Percentiles rank a stretch among this genome's conserved stretches.
phyloP scores from a whole-genome alignment of 2,797 vertebrate species.

The Brotula barbata region DNA sequence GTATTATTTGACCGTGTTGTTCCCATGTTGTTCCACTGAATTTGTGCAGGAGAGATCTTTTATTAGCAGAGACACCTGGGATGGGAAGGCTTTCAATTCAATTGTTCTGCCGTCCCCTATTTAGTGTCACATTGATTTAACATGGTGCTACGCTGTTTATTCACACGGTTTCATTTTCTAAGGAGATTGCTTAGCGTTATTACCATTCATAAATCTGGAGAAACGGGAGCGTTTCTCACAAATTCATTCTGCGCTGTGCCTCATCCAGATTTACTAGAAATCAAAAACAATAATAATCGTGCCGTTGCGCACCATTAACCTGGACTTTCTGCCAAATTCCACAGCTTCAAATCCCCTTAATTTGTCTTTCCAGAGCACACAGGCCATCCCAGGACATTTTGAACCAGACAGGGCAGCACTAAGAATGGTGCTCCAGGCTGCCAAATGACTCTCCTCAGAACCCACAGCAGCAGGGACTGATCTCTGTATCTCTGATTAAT shows the following conservation, averaged over 20 bases:
- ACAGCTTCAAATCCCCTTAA: constrained; percentile 33
- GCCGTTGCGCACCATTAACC: constrained; percentile 14
- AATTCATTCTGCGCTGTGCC: constrained; percentile 16
- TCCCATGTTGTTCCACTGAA: constrained; percentile 6
- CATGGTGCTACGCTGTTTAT: constrained; percentile 31
- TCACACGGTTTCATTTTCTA: constrained; percentile 25
- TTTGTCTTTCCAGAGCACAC: constrained; percentile 47
- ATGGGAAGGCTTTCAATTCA: constrained; percentile 39
- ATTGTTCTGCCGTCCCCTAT: constrained; percentile 23
- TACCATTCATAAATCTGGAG: constrained; percentile 18
- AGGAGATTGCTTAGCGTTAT: constrained; percentile 10
- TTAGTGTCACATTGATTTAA: constrained; percentile 39
- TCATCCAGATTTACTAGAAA: constrained; percentile 39
- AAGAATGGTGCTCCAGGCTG: background rate
- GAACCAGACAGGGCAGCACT: constrained; percentile 21
- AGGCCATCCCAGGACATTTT: constrained; percentile 44
- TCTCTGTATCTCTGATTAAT: constrained; percentile 32
- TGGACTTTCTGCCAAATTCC: constrained; percentile 44
- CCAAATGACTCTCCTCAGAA: constrained; percentile 1
- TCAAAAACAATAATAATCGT: constrained; percentile 37
- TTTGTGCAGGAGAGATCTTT: constrained; percentile 29
- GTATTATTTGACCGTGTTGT: constrained; percentile 6
- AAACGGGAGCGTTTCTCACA: constrained; percentile 15
- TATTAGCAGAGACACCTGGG: constrained; percentile 21
- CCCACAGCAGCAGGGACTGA: constrained; percentile 22